These are phyloP conservation scores for Aporophyla nigra DNA, from an alignment of 2,888 invertebrate genomes.

Conservation along the genomic window DNA sequence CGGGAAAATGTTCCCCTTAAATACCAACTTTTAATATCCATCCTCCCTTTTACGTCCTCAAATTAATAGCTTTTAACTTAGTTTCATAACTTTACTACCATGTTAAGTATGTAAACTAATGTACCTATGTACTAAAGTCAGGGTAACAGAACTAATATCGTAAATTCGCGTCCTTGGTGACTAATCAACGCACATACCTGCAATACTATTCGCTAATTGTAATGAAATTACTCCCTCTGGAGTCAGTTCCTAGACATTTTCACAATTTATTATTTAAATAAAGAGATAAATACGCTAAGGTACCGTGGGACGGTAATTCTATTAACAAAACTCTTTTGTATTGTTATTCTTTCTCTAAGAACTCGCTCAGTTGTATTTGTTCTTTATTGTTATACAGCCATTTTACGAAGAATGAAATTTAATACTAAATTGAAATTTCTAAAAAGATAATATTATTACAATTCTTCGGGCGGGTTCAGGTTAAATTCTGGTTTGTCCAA, in stretches of 20 bases:
- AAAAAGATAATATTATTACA: background rate
- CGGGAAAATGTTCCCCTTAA: background rate
- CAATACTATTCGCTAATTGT: slow-evolving; percentile 34
- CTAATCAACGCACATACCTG: slow-evolving; percentile 28
- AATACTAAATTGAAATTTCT: background rate
- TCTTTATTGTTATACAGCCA: background rate
- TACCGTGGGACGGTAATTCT: slow-evolving; percentile 18
- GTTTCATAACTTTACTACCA: slow-evolving; percentile 25
- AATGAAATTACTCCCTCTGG: slow-evolving; percentile 46
- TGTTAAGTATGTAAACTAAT: slow-evolving; percentile 22
- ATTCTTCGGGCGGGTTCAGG: background rate
- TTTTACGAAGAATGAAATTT: slow-evolving; percentile 2
- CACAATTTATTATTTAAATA: slow-evolving; percentile 44
- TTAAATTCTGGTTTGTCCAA: background rate
- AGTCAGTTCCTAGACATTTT: slow-evolving; percentile 23
- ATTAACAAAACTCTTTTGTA: slow-evolving; percentile 39
- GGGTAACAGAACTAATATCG: slow-evolving; percentile 29
- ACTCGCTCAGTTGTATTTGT: slow-evolving; percentile 20
- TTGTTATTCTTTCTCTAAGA: slow-evolving; percentile 24
- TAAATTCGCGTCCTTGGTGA: slow-evolving; percentile 57
- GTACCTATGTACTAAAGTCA: background rate
- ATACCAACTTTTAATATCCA: background rate
- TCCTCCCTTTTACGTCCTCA: slow-evolving; percentile 3
- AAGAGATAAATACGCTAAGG: slow-evolving; percentile 20
- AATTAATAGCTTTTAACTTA: slow-evolving; percentile 24